Evolutionary conservation across 2,888 invertebrate species (phyloP).

Genomic region (Apodemia hepburni): DNA sequence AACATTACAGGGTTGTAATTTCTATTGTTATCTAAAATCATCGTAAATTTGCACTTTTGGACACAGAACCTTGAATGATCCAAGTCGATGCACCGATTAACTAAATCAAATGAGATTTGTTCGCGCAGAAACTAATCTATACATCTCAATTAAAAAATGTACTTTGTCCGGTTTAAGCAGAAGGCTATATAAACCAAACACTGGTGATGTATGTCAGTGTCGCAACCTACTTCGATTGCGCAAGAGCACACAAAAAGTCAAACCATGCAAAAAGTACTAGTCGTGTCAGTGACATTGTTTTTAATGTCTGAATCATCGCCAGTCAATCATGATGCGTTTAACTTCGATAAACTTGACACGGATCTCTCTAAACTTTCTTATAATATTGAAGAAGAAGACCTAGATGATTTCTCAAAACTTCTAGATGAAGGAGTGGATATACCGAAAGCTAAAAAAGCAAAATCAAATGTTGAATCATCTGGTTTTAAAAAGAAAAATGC

Average conservation of each 20-base stretch:
- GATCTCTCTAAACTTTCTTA: slow-evolving; percentile 53
- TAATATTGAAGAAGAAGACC: slow-evolving; percentile 54
- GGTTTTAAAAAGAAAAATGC: slow-evolving; percentile 54
- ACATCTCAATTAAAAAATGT: slow-evolving; percentile 52
- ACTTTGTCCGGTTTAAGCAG: slow-evolving; percentile 51
- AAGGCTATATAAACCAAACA: slow-evolving; percentile 64
- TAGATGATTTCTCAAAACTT: slow-evolving; percentile 51
- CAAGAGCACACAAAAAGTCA: slow-evolving; percentile 52
- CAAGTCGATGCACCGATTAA: slow-evolving; percentile 50
- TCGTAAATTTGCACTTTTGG: neutral
- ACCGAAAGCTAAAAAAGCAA: slow-evolving; percentile 31
- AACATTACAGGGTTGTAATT: neutral
- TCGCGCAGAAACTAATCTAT: slow-evolving; percentile 49
- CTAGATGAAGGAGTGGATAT: slow-evolving; percentile 40
- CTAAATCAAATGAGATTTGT: slow-evolving; percentile 43
- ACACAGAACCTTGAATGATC: slow-evolving; percentile 53
- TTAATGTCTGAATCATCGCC: slow-evolving; percentile 51
- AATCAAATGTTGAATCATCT: slow-evolving; percentile 39
- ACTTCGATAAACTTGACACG: slow-evolving; percentile 54
- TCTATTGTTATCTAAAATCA: neutral
- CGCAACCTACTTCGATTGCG: slow-evolving; percentile 70
- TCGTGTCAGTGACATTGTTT: slow-evolving; percentile 50
- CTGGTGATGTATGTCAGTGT: slow-evolving; percentile 75
- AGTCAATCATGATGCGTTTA: slow-evolving; percentile 43
- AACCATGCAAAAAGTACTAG: slow-evolving; percentile 52